phyloP scores from a whole-genome alignment of 2,113 vertebrate genomes.

The Fregata magnificens region DNA sequence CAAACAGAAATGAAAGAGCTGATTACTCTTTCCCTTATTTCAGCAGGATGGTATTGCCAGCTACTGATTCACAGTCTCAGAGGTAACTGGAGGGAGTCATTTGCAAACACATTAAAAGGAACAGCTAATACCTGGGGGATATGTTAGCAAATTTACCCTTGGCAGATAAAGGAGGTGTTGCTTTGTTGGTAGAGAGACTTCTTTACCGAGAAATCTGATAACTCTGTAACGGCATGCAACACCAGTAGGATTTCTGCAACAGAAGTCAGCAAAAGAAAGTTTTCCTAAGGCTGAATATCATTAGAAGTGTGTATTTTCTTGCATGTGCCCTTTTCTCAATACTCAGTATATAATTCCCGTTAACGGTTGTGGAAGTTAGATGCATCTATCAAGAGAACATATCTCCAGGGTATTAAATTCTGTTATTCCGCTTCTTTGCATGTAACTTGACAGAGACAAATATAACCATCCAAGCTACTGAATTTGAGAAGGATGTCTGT shows the following conservation, averaged over 20 bases:
- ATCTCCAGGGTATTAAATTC: background rate
- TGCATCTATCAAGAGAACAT: slow-evolving; percentile 22
- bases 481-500: slow-evolving; percentile 22
- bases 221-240: background rate
- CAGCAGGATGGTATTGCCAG: background rate
- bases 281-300: background rate
- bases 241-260: background rate
- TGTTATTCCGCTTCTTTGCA: slow-evolving; percentile 27
- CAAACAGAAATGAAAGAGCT: background rate
- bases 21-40: background rate
- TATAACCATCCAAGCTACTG: slow-evolving; percentile 12
- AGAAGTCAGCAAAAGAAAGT: background rate
- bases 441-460: slow-evolving; percentile 38
- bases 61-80: background rate
- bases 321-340: background rate
- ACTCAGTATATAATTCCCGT: background rate
- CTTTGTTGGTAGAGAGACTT: background rate
- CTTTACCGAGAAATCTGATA: background rate
- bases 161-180: background rate
- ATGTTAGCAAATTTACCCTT: background rate
- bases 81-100: background rate
- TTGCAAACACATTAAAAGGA: background rate
- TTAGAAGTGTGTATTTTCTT: background rate
- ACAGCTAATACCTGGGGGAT: background rate
- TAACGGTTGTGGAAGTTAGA: background rate